Conservation (phyloP, 2,113 vertebrate genomes). For the Eolophus roseicapilla region DNA sequence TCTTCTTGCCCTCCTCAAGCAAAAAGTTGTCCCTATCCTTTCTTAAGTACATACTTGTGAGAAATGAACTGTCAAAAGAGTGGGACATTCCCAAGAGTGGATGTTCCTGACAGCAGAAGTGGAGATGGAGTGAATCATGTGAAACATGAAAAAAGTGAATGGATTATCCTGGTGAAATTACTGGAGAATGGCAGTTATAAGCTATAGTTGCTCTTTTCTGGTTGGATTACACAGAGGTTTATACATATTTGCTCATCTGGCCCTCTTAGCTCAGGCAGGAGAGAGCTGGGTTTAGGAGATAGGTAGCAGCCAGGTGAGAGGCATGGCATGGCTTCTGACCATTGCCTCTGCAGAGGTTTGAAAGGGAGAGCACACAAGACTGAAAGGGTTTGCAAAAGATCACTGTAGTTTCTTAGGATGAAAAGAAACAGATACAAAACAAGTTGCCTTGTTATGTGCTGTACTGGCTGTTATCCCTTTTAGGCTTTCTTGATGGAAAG, state of each 20-base stretch:
- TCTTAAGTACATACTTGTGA: neutral
- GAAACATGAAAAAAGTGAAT: neutral
- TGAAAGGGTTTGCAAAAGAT: neutral
- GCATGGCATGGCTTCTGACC: neutral
- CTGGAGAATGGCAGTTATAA: neutral
- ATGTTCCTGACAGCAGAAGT: neutral
- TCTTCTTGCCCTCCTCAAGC: neutral
- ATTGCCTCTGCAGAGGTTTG: neutral
- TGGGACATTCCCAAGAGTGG: neutral
- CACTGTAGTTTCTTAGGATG: neutral
- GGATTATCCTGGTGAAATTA: neutral
- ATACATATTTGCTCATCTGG: neutral
- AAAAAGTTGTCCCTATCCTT: neutral
- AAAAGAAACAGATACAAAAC: neutral
- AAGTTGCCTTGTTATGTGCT: neutral
- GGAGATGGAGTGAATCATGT: neutral
- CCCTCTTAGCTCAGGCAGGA: neutral
- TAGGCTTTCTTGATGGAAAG: neutral
- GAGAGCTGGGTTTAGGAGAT: neutral
- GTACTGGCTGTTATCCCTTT: neutral
- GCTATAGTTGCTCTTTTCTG: neutral
- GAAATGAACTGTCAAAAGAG: neutral
- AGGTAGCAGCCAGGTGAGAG: neutral
- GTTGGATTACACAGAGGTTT: neutral
- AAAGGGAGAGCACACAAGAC: fast-evolving